Conservation (phyloP, 2,888 invertebrate species). For the Trissolcus brochymenae region DNA sequence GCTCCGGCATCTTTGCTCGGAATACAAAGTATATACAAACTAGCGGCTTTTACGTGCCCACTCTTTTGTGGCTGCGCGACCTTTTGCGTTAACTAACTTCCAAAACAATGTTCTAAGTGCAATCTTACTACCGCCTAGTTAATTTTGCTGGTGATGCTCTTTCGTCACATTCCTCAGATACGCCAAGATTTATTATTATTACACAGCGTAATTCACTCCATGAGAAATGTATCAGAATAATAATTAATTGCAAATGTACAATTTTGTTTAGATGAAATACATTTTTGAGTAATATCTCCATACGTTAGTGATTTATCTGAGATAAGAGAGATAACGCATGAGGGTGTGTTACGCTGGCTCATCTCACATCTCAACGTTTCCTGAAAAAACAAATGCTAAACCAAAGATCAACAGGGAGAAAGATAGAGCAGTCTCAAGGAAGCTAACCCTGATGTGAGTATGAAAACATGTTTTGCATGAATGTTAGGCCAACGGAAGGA, state of each 20-base stretch:
- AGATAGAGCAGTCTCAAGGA: constrained; percentile 2
- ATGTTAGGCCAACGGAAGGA: constrained; percentile 61
- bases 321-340: constrained; percentile 17
- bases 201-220: no score
- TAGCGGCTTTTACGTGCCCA: constrained; percentile 33
- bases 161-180: constrained; percentile 18
- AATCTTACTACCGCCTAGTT: constrained; percentile 10
- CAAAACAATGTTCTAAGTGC: constrained; percentile 23
- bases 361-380: constrained; percentile 35
- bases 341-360: constrained; percentile 19
- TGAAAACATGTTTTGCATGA: constrained; percentile 64
- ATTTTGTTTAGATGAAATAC: no score
- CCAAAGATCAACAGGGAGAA: constrained; percentile 26
- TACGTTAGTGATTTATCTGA: no score
- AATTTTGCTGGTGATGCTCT: constrained; percentile 2
- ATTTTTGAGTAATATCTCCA: no score
- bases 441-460: constrained; percentile 46
- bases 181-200: no score
- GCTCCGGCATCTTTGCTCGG: constrained; percentile 56
- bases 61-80: constrained; percentile 24
- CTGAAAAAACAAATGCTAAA: constrained; percentile 37
- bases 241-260: no score
- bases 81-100: constrained; percentile 5
- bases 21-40: constrained; percentile 52
- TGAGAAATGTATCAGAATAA: no score